Base-by-base conservation (phyloP, 2,888 invertebrate genomes). In the Lepidocyrtinus sp. region DNA sequence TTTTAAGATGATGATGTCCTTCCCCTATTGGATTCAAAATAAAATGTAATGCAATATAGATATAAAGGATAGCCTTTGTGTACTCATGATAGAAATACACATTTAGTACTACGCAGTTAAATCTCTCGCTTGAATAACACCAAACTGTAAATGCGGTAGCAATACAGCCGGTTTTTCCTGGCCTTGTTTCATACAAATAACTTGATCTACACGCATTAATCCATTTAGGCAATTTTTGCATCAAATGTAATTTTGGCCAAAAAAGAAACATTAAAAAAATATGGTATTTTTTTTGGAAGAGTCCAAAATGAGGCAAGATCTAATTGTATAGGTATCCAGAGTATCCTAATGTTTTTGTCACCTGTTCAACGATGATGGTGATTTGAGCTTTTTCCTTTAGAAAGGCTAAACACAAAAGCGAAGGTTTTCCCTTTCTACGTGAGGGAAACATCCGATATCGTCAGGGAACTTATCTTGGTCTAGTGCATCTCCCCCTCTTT, bases 101-200 rank as follows among this genome's bases (percentile, higher is more conserved):
- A n/a, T 19, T 15, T 15, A 24, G 22, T 70, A 70, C 70, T 70
- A 70, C 70, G 70, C 70, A 70, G 70, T 70, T 70, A 64, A 64
- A n/a, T 64, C 36, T 36, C 36, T 36, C 36, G 12, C 36, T 36
- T 36, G 36, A 36, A 36, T 36, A 12, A 36, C 36, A 27, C 68
- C 46, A 22, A n/a, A 24, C 46, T 7, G 63, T 24, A 25, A 12
- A 63, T 22, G 24, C 24, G 26, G 19, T 59, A 27, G 26, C 59
- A 61, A 19, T 12, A 50, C 70, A 22, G 70, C 70, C 70, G 70
- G 70, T 70, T 70, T 70, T 64, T 64, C 27, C 27, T 64, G 26
- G 27, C 59, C 15, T 36, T 67, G 15, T 68, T 24, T 46, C 50
- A 3, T 15, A 17, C 17, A 62, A 12, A n/a, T n/a, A 26, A 64